Evolutionary conservation across 2,888 invertebrate species (phyloP), one percentile per base, ranked within the genome.

Genomic region (Aplocera efformata): DNA sequence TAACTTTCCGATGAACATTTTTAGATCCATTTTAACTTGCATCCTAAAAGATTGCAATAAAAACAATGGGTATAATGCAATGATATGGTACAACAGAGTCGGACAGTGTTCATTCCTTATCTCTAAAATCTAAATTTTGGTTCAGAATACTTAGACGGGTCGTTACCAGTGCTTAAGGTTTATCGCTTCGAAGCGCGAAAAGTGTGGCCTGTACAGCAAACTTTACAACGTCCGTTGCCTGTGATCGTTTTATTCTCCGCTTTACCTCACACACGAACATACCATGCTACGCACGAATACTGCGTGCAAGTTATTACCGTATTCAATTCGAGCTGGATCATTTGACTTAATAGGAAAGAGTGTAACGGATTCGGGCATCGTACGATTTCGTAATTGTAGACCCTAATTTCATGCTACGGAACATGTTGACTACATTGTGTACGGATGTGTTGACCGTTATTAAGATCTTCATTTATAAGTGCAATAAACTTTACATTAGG

Each of bases 271-370:
- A 48, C 34, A 50, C 38, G 26, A 34, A 27, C 44, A 13, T 47
- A 50, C 45, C 49, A 58, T 43, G 43, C 42, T 42, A 29, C 58
- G 41, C 56, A 59, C 55, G 53, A 48, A 47, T 45, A 50, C 60
- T 68, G 70, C 68, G 67, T 72, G 68, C 66, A 51, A 62, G 63
- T 69, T 78, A 80, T 69, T 49, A 63, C 67, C 64, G 54, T 58
- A 75, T 80, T 76, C 76, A 80, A 81, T 72, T 78, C 51, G 64
- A 71, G 62, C 56, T 57, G 63, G 69, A 48, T 64, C 72, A 74
- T 80, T 80, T 72, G 53, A 72, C 58, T 73, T 74, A 67, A 75
- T 78, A 69, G 58, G 54, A 67, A 67, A 64, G 58, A 59, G 65
- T 64, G 63, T 62, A 53, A 60, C 58, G 49, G 52, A 54, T 50